A percentile compares a stretch with the other conserved stretches of the same genome.
These are phyloP conservation scores for Numenius arquata DNA, from an alignment of 2,113 vertebrate genomes.

Conservation along the genomic window DNA sequence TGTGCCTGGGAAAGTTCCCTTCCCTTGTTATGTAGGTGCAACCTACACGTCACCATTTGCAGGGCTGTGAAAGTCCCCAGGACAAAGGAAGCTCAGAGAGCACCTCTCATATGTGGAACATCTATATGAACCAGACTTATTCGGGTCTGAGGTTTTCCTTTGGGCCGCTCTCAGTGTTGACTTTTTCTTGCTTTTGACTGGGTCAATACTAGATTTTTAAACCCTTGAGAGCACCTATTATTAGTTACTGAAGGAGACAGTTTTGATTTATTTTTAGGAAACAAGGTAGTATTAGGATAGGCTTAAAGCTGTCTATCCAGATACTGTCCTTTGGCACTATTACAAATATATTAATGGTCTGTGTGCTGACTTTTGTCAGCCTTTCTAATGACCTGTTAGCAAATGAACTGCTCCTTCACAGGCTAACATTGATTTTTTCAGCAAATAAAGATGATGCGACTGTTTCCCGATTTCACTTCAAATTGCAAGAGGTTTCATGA, in stretches of 20 bases:
- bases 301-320: not conserved
- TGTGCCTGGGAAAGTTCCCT: not conserved
- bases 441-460: not conserved
- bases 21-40: not conserved
- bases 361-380: not conserved
- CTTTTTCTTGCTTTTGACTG: not conserved
- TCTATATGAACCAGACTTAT: not conserved
- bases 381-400: not conserved
- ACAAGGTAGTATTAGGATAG: not conserved
- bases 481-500: not conserved
- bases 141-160: conserved; percentile 21
- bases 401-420: not conserved
- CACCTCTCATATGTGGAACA: not conserved
- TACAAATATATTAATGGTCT: not conserved
- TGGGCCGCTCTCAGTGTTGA: not conserved
- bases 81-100: not conserved
- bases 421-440: not conserved
- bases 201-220: not conserved
- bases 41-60: accelerated
- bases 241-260: not conserved
- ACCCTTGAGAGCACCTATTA: not conserved
- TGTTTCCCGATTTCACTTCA: not conserved
- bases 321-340: not conserved
- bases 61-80: not conserved
- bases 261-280: not conserved